Percentiles rank a stretch among this genome's conserved stretches.
These are phyloP conservation scores for Drosophila bocqueti DNA, from an alignment of 1,140 invertebrate species.

Conservation along the genomic window DNA sequence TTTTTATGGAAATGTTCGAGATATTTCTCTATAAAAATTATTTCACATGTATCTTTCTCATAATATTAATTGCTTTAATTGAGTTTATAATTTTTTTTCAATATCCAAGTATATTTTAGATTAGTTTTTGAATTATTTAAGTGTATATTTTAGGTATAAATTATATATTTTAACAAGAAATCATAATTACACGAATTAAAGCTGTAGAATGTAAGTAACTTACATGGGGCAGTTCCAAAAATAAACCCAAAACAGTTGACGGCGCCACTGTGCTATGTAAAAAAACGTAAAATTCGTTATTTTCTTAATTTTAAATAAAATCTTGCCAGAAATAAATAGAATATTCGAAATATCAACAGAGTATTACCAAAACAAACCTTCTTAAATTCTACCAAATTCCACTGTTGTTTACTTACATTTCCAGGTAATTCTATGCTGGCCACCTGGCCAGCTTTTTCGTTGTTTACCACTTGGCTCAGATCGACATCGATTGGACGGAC, in stretches of 20 bases:
- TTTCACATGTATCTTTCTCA: no score
- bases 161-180: not conserved
- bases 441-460: not conserved
- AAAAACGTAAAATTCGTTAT: not conserved
- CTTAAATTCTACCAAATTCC: not conserved
- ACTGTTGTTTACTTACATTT: constrained; percentile 10
- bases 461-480: constrained; percentile 28
- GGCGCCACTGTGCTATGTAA: constrained; percentile 1
- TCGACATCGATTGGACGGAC: constrained; percentile 2
- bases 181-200: not conserved
- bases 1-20: no score
- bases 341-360: not conserved
- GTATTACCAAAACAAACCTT: not conserved
- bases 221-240: not conserved
- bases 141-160: not conserved
- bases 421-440: not conserved
- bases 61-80: no score
- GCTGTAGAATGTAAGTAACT: not conserved
- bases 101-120: not conserved
- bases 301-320: not conserved
- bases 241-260: not conserved
- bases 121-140: not conserved
- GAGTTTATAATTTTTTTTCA: no score
- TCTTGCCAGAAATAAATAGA: not conserved
- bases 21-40: no score